Conservation (phyloP, 1,140 invertebrate genomes). For the Metopolophium dirhodum region DNA sequence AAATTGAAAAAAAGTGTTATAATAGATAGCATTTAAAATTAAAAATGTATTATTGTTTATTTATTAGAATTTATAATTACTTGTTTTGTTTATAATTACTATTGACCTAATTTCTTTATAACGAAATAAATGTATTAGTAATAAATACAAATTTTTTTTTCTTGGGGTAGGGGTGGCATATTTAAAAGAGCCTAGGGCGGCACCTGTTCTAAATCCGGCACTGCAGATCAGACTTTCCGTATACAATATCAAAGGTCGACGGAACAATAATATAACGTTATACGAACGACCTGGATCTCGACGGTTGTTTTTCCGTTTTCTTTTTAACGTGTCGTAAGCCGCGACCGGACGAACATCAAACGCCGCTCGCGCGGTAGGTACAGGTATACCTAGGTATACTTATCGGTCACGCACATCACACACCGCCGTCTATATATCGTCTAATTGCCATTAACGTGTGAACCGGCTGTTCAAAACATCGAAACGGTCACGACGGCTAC, state of each 20-base stretch:
- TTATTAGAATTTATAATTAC: too few species aligned
- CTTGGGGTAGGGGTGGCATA: too few species aligned
- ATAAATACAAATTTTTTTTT: too few species aligned
- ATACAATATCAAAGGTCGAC: not conserved
- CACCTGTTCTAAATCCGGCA: too few species aligned
- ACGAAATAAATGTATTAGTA: too few species aligned
- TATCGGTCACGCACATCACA: constrained; percentile 36
- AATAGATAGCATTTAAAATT: too few species aligned
- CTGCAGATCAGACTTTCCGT: not conserved
- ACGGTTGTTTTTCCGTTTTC: not conserved
- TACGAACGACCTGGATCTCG: not conserved
- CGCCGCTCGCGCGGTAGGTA: not conserved
- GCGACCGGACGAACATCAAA: not conserved
- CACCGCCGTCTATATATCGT: not conserved
- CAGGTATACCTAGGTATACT: not conserved
- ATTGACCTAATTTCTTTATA: too few species aligned
- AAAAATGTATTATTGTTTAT: too few species aligned
- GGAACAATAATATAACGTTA: not conserved
- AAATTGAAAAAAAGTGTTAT: too few species aligned
- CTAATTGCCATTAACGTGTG: constrained; percentile 41
- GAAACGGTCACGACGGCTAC: not conserved
- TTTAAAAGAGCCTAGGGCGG: too few species aligned
- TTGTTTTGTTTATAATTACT: too few species aligned
- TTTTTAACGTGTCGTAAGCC: not conserved
- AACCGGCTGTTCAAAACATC: not conserved